Evolutionary conservation across 2,888 invertebrate species (phyloP).

Genomic region (Erebia ligea): DNA sequence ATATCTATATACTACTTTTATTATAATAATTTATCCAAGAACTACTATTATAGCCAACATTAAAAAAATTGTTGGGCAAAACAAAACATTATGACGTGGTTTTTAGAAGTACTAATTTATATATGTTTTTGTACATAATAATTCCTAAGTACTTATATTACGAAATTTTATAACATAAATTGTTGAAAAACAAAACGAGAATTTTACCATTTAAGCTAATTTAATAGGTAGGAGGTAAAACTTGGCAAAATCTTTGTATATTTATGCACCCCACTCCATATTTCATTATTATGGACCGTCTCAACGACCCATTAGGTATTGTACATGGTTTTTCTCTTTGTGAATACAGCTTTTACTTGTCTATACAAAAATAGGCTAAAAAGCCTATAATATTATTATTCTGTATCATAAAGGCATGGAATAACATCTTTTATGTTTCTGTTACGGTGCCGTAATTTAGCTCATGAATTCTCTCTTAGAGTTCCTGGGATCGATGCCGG

Average conservation of each 20-base stretch:
- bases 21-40: too few relatives aligned
- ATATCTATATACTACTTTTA: too few relatives aligned
- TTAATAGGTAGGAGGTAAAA: slow-evolving; percentile 11
- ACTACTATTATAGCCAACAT: too few relatives aligned
- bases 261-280: slow-evolving; percentile 25
- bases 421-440: neutral
- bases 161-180: too few relatives aligned
- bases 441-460: neutral
- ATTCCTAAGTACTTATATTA: too few relatives aligned
- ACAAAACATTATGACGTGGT: too few relatives aligned
- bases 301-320: slow-evolving; percentile 25
- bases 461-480: neutral
- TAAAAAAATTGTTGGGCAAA: too few relatives aligned
- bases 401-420: neutral
- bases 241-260: slow-evolving; percentile 15
- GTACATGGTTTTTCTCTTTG: slow-evolving; percentile 27
- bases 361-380: slow-evolving; percentile 1
- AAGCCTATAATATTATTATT: slow-evolving; percentile 15
- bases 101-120: too few relatives aligned
- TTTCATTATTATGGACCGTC: slow-evolving; percentile 28
- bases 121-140: too few relatives aligned
- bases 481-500: neutral
- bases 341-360: slow-evolving; percentile 15
- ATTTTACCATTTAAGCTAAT: neutral
- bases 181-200: neutral